Evolutionary conservation across 2,888 invertebrate genomes (phyloP), one percentile per base, ranked within the genome.

Genomic region (Aphodius granarius): DNA sequence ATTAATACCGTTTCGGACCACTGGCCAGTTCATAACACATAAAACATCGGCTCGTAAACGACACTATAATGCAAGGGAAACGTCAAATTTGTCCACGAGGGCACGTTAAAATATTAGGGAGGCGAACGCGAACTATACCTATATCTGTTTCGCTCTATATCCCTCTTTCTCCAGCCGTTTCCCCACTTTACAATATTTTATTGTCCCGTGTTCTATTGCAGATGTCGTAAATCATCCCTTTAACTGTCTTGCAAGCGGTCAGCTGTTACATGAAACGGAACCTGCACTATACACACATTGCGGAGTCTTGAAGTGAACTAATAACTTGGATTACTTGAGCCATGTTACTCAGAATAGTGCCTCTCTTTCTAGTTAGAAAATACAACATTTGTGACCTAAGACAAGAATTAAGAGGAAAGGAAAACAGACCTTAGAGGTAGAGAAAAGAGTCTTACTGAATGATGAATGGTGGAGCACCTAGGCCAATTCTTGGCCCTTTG

Each of bases 31-130:
- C 68, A 68, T 68, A 68, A 68, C 68, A 68, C 68, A 68, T 68
- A 68, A 68, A 68, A 68, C 68, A 68, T 21, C 21, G 68, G 68
- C 20, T 68, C 68, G 68, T 68, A 68, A 68, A 68, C 68, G 68
- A 68, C 68, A 68, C 68, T 22, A 20, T 68, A 68, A 20, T 68
- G 68, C 20, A 68, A 19, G 21, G 68, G 21, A 21, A 68, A 68
- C 68, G 68, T 21, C 21, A 19, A 68, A 20, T 22, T 18, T 68
- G 21, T 68, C 68, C 20, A 9, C 68, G 6, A 21, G 68, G 21
- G 19, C n/a, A 68, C n/a, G 21, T 68, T 68, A 19, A 68, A 68
- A 68, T 68, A 66, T 66, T 65, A 19, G 18, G 17, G 16, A 66
- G 17, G 16, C 16, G 13, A 66, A 17, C n/a, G 16, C 17, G 18